Base-by-base conservation (phyloP, 2,113 vertebrate species). In the Andinoacara biseriatus region DNA sequence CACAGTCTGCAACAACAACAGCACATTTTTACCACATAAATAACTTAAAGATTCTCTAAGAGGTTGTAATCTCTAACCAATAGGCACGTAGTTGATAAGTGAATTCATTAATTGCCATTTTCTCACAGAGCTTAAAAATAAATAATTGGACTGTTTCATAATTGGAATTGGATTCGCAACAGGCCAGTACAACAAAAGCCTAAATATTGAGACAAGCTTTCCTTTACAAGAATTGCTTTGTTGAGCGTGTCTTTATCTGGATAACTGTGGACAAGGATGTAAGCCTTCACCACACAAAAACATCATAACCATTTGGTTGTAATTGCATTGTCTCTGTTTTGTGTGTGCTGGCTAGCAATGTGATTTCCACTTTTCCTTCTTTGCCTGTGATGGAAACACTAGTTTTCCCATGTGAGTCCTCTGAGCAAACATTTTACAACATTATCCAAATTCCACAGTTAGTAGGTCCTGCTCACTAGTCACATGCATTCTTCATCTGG, bases 111-210 rank as follows among this genome's bases (percentile, higher is more conserved):
- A 84, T 80, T 83, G 43, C 35, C 56, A 74, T 80, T 83, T 81
- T 13, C 24, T 91, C 90, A 85, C 61, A 43, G 75, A 54, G 57
- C 33, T 15, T 62, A 40, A 81, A 24, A 82, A 86, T 72, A 85
- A 84, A 79, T 84, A 81, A 88, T 85, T 86, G 31, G n/a, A 72
- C 58, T 86, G 17, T 63, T 84, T 78, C 43, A 29, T 43, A 61
- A 76, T 65, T 82, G 15, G 38, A 83, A 24, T 29, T 13, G 2
- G 29, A 57, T 33, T 40, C 78, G 10, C 20, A 58, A 80, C 82
- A 74, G 31, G 35, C 61, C 22, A 22, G 1, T 72, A 22, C 20
- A 46, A 58, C 22, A 83, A 77, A 77, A 40, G 31, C 24, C 29
- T 22, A 63, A 80, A 65, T 29, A 15, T 24, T 38, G 20, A 72